Evolutionary conservation across 2,888 invertebrate species (phyloP), one percentile per base, ranked within the genome.

Genomic region (Parnassius mnemosyne): DNA sequence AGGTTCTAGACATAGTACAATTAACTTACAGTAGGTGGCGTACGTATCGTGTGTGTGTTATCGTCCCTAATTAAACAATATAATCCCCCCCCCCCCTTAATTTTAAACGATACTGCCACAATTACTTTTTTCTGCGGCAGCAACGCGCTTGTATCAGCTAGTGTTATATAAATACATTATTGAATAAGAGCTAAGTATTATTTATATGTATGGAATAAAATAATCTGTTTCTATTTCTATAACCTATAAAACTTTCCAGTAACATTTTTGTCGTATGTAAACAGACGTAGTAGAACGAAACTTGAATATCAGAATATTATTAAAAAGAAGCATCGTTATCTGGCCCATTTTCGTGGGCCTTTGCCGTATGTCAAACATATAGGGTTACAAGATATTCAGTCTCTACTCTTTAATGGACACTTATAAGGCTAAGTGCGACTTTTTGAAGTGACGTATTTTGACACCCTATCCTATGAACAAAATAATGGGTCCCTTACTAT

Each of bases 401-500:
- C 78, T 78, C 79, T 71, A 72, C 74, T 76, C 75, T 73, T 80
- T 89, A 89, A 88, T 89, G 89, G 88, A 87, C 88, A 83, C 87
- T 87, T 81, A 80, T 80, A 76, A 77, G 75, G 73, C 72, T 75
- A 74, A 79, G 81, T 74, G 78, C 76, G 78, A 72, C 78, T 79
- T 82, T 46, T 83, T 79, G 76, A 79, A 74, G 69, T 71, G 66
- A 69, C 70, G 69, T 80, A 75, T 80, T 77, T 78, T 83, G 82
- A 80, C 81, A 81, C 79, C 78, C 75, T 78, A 77, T 77, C 72
- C 71, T 73, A 74, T 70, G 77, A 79, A 49, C 10, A 49, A 5
- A 77, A 75, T 75, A 65, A 69, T 61, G 60, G 63, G 53, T 34
- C 53, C 51, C 62, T 62, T 56, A 55, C 50, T 34, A 34, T 34